Base-by-base conservation (phyloP, 2,113 vertebrate genomes). In the Strix uralensis region DNA sequence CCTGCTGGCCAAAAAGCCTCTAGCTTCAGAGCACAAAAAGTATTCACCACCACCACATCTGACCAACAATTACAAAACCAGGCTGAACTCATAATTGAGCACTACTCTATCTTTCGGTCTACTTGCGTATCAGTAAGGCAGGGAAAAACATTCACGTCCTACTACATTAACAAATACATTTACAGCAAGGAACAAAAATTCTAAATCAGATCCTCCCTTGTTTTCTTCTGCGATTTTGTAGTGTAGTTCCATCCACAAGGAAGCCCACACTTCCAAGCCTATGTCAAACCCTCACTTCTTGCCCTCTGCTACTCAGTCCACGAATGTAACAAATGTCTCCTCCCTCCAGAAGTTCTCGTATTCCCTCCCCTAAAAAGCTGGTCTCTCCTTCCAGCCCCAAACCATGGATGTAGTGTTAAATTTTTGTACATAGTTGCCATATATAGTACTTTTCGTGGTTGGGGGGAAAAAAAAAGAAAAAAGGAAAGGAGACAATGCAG, bases 381-480 rank as follows among this genome's bases (percentile, higher is more conserved):
- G 21, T 15, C 55, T 69, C 36, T 11, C 36, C 9, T 47, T 74
- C 32, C 38, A 84, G 72, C 3, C 36, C 8, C 34, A 88, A 73
- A 32, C 17, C 16, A 11, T 46, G 20, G 13, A 52, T 3, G 0
- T 2, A 26, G 27, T 5, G 1, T 16, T 38, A 40, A 32, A 7
- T 55, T 78, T 55, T 18, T 29, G 9, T 49, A 54, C 2, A 11
- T 11, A 59, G 6, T 32, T 66, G 46, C 2, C 4, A 22, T 21
- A 75, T 5, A 18, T 3, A 25, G 44, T 90, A 70, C 15, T 57
- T 84, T 2, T 6, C 15, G 54, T 46, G 47, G 52, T 15, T 19
- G 21, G 46, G 19, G 7, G 16, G 7, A 47, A 47, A 47, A 47
- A 59, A 25, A 38, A 36, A 8, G 29, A 80, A 34, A 20, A 16